A percentile compares a stretch with the other conserved stretches of the same genome.
phyloP scores from a whole-genome alignment of 2,797 vertebrate genomes.

The Rhabdophis nuchalis region DNA sequence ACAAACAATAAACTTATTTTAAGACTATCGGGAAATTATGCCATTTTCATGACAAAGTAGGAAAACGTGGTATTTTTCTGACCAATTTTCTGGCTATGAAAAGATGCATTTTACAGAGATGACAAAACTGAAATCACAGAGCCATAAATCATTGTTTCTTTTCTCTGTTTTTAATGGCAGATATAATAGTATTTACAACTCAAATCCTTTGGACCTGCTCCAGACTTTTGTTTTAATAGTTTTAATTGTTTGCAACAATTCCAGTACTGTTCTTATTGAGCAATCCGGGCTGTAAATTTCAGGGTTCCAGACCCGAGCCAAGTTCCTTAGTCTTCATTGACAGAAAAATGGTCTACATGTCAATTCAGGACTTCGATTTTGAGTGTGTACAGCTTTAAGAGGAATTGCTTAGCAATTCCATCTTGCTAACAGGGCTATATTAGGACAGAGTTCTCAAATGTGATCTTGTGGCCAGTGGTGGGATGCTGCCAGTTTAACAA shows the following conservation, averaged over 20 bases:
- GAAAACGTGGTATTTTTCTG: not conserved
- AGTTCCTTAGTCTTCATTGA: conserved; percentile 8
- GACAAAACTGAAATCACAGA: conserved; percentile 11
- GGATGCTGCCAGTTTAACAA: no score
- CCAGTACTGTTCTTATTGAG: not conserved
- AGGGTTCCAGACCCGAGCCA: not conserved
- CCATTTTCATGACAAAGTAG: not conserved
- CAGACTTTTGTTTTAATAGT: conserved; percentile 22
- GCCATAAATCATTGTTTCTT: conserved; percentile 6
- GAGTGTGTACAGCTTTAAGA: conserved; percentile 4
- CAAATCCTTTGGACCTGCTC: conserved; percentile 2
- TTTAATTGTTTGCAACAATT: not conserved
- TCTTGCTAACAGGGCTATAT: not conserved
- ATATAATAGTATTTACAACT: conserved; percentile 24
- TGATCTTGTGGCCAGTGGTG: not conserved
- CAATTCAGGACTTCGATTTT: not conserved
- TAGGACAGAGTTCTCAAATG: not conserved
- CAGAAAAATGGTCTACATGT: not conserved
- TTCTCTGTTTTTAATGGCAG: not conserved
- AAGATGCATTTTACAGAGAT: conserved; percentile 7
- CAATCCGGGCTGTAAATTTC: conserved; percentile 4
- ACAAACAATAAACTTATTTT: not conserved
- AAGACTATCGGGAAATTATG: not conserved
- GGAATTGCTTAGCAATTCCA: not conserved
- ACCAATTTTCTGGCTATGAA: not conserved